Evolutionary conservation across 1,140 invertebrate species (phyloP).

Genomic region (Drosophila aff.): DNA sequence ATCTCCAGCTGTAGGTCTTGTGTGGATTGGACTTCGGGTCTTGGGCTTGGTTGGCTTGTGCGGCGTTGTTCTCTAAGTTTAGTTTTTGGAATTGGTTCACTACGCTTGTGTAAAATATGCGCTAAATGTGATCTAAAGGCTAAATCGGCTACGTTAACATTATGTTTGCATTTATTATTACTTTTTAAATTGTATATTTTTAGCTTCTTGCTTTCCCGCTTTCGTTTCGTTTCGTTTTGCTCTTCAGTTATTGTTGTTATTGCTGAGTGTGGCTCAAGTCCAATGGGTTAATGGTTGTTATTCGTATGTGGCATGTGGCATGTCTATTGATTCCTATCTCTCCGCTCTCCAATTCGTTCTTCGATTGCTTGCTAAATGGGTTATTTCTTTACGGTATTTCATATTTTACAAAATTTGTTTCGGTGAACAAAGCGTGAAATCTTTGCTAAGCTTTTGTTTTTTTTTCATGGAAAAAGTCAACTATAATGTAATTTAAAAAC

Average conservation of each 20-base stretch:
- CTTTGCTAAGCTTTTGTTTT: conserved; percentile 34
- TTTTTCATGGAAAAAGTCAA: conserved; percentile 61
- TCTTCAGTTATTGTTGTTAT: conserved; percentile 41
- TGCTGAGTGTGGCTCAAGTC: conserved; percentile 31
- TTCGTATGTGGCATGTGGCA: not conserved
- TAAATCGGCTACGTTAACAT: conserved; percentile 62
- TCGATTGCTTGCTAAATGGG: conserved; percentile 18
- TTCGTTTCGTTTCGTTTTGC: conserved; percentile 17
- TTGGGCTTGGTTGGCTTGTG: conserved; percentile 3
- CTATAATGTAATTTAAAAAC: conserved; percentile 67
- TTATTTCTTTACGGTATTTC: conserved; percentile 13
- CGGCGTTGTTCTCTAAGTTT: conserved; percentile 19
- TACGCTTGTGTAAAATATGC: conserved; percentile 59
- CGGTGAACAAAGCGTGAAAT: conserved; percentile 26
- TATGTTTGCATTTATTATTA: conserved; percentile 54
- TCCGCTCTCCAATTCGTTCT: conserved; percentile 6
- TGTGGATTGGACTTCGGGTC: conserved; percentile 5
- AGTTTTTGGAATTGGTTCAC: conserved; percentile 44
- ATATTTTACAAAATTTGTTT: conserved; percentile 39
- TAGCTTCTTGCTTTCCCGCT: conserved; percentile 2
- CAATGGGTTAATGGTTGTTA: conserved; percentile 24
- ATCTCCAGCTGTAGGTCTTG: conserved; percentile 1
- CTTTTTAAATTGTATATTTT: conserved; percentile 12
- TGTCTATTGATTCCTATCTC: conserved; percentile 16
- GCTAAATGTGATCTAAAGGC: conserved; percentile 59